These are phyloP conservation scores for Phortica okadai DNA, from an alignment of 2,888 invertebrate species.

Conservation along the genomic window DNA sequence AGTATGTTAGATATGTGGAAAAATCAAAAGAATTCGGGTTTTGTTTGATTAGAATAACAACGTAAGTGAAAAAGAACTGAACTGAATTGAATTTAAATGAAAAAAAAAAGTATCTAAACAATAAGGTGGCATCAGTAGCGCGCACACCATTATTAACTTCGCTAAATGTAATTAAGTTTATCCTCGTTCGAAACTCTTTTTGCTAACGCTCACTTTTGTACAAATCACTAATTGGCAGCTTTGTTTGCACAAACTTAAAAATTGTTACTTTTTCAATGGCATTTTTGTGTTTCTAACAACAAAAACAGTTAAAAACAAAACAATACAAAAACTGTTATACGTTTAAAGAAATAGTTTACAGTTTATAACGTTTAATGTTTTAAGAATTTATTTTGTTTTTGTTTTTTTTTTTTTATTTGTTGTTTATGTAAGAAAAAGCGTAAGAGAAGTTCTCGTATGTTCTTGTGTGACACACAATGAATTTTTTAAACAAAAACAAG, in stretches of 20 bases:
- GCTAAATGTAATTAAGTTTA: neutral
- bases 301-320: neutral
- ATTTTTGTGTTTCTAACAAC: conserved; percentile 39
- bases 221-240: neutral
- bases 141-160: neutral
- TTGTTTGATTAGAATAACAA: conserved; percentile 11
- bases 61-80: neutral
- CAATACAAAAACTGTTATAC: neutral
- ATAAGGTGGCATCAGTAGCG: too few relatives aligned
- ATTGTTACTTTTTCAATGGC: conserved; percentile 16
- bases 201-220: neutral
- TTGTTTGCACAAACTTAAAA: neutral
- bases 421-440: neutral
- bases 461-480: conserved; percentile 3
- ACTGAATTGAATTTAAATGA: neutral
- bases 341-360: conserved; percentile 1
- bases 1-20: conserved; percentile 20
- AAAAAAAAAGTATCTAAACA: neutral
- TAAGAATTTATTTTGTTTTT: neutral
- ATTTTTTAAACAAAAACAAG: conserved; percentile 21
- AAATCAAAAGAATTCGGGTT: conserved; percentile 16
- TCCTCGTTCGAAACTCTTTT: neutral
- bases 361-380: neutral
- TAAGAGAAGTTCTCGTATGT: neutral
- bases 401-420: conserved; percentile 5